Percentiles rank a stretch among this genome's conserved stretches.
These are phyloP conservation scores for Chymomyza fuscimana DNA, from an alignment of 2,888 invertebrate species.

Conservation along the genomic window DNA sequence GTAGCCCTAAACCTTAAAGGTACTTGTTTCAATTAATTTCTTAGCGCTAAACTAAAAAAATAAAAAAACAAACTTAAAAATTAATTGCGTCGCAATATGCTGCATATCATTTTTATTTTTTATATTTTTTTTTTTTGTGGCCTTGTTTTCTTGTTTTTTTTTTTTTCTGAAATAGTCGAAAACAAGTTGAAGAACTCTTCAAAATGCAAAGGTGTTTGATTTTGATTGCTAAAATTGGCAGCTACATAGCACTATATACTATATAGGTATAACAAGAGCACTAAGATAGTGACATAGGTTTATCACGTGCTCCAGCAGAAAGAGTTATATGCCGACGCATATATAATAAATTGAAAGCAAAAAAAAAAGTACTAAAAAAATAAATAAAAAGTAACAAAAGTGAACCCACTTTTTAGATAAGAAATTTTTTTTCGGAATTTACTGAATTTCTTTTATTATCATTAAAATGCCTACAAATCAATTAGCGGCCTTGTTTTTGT, in stretches of 20 bases:
- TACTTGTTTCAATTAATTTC: background rate
- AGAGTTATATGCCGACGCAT: background rate
- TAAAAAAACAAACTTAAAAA: background rate
- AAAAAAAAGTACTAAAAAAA: background rate
- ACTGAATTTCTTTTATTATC: background rate
- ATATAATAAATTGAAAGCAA: background rate
- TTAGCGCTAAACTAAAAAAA: background rate
- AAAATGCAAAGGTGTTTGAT: conserved; percentile 8
- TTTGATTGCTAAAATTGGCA: conserved; percentile 5
- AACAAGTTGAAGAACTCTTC: conserved; percentile 9
- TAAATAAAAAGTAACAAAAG: background rate
- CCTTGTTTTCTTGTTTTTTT: background rate
- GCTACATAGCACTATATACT: background rate
- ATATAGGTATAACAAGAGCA: background rate
- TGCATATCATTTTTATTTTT: conserved; percentile 17
- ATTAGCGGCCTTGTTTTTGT: too few relatives aligned
- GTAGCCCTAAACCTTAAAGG: background rate
- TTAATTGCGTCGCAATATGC: conserved; percentile 43
- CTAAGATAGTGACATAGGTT: conserved; percentile 8
- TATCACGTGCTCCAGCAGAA: conserved; percentile 1
- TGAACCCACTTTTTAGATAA: background rate
- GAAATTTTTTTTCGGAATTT: background rate
- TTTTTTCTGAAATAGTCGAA: conserved; percentile 18
- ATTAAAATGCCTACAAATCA: background rate
- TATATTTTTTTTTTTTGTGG: conserved; percentile 32